phyloP scores from a whole-genome alignment of 2,888 invertebrate species.

The Caenorhabditis imperialis region DNA sequence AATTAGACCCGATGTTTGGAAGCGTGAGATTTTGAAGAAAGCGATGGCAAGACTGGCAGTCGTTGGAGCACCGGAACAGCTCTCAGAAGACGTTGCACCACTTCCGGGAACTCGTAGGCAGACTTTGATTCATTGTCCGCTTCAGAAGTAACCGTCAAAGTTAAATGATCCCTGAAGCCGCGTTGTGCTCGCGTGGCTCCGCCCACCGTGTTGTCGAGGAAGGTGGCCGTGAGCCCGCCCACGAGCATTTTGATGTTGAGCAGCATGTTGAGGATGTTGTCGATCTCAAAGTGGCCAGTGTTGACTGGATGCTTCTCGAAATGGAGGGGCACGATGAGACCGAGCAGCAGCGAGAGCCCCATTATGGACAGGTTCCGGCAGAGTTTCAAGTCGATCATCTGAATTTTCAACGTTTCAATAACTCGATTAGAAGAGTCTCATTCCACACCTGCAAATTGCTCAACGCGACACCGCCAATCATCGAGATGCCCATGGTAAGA shows the following conservation, averaged over 20 bases:
- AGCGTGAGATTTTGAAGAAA: slow-evolving; percentile 12
- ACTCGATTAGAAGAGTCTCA: too few relatives aligned
- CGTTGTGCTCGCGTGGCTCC: slow-evolving; percentile 68
- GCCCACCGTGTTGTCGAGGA: slow-evolving; percentile 79
- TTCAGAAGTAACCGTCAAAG: slow-evolving; percentile 1
- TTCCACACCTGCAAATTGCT: slow-evolving; percentile 69
- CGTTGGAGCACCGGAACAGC: slow-evolving; percentile 32
- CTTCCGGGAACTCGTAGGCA: slow-evolving; percentile 39
- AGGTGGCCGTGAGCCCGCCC: slow-evolving; percentile 79
- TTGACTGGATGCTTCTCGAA: slow-evolving; percentile 60
- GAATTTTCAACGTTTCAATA: slow-evolving; percentile 3
- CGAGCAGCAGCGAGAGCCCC: slow-evolving; percentile 68
- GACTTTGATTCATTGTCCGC: slow-evolving; percentile 4
- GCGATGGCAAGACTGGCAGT: slow-evolving; percentile 44
- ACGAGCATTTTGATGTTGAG: slow-evolving; percentile 78
- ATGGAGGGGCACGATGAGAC: slow-evolving; percentile 67
- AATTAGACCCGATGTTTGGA: slow-evolving; percentile 29
- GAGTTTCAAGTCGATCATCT: slow-evolving; percentile 59
- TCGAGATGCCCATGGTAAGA: slow-evolving; percentile 72
- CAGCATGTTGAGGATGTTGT: slow-evolving; percentile 71
- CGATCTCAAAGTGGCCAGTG: slow-evolving; percentile 57
- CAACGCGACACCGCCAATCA: slow-evolving; percentile 73
- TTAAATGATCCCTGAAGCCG: slow-evolving; percentile 57
- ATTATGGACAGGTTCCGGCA: slow-evolving; percentile 71
- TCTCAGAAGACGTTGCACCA: slow-evolving; percentile 25